A percentile compares a stretch with the other conserved stretches of the same genome.
Conservation (phyloP, 2,113 vertebrate genomes). For the Emydura subglobosa region DNA sequence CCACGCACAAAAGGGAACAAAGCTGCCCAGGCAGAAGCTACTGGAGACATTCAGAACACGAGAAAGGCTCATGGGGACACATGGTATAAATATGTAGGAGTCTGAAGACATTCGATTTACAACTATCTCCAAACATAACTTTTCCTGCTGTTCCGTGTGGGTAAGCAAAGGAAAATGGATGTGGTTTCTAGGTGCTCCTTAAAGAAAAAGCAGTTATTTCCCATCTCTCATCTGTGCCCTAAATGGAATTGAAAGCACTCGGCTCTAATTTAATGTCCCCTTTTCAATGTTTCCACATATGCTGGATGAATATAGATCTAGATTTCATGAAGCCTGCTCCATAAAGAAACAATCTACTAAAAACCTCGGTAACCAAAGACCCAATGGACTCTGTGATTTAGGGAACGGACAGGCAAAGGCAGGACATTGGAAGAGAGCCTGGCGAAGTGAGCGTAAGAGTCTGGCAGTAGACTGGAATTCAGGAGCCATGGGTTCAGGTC, state of each 20-base stretch:
- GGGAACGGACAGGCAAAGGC: background rate
- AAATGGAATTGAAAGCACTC: slow-evolving; percentile 9
- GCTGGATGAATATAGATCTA: background rate
- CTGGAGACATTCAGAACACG: background rate
- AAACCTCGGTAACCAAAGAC: background rate
- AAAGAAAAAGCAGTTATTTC: background rate
- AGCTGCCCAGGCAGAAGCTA: background rate
- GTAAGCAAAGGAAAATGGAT: background rate
- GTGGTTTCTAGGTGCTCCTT: background rate
- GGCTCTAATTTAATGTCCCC: slow-evolving; percentile 11
- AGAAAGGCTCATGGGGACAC: background rate
- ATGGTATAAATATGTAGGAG: background rate
- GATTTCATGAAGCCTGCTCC: background rate
- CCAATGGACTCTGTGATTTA: background rate
- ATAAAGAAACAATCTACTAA: background rate
- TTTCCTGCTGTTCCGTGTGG: background rate
- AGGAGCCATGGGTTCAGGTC: background rate
- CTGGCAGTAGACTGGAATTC: background rate
- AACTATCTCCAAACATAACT: background rate
- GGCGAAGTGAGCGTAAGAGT: background rate
- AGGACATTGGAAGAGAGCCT: background rate
- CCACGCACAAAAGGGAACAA: background rate
- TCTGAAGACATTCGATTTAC: background rate
- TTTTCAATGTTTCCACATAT: slow-evolving; percentile 34
- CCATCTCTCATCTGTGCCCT: background rate